Percentiles rank a stretch among this genome's conserved stretches.
phyloP scores from a whole-genome alignment of 2,888 invertebrate species.

The Euzetes globulus region DNA sequence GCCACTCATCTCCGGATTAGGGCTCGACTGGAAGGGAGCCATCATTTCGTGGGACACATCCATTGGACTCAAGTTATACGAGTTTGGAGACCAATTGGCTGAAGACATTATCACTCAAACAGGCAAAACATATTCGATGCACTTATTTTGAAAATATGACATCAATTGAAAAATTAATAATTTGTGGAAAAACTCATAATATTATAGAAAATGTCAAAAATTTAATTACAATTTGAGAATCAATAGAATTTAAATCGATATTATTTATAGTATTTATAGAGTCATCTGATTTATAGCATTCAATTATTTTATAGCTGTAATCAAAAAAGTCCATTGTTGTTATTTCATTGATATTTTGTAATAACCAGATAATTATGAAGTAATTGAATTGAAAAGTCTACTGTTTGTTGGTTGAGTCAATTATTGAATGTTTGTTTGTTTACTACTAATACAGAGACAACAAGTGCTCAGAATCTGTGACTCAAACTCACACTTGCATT shows the following conservation, averaged over 20 bases:
- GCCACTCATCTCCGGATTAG: conserved; percentile 12
- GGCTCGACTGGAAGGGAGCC: not conserved
- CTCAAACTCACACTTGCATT: not conserved
- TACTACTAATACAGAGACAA: not conserved
- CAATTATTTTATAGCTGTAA: no score
- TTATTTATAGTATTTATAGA: no score
- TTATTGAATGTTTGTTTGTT: not conserved
- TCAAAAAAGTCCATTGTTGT: no score
- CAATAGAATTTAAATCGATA: no score
- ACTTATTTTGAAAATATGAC: not conserved
- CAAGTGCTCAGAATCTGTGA: not conserved
- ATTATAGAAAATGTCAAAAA: not conserved
- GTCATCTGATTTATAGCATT: no score
- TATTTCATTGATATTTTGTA: no score
- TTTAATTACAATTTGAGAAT: no score
- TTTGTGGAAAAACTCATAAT: not conserved
- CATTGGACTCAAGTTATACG: not conserved
- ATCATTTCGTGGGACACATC: conserved; percentile 15
- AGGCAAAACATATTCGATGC: not conserved
- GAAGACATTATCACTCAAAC: not conserved
- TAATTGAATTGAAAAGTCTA: no score
- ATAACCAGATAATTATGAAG: no score
- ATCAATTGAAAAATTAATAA: not conserved
- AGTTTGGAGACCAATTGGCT: conserved; percentile 20
- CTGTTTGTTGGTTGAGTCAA: no score